Base-by-base conservation (phyloP, 1,140 invertebrate genomes). In the Tetranychus urticae region DNA sequence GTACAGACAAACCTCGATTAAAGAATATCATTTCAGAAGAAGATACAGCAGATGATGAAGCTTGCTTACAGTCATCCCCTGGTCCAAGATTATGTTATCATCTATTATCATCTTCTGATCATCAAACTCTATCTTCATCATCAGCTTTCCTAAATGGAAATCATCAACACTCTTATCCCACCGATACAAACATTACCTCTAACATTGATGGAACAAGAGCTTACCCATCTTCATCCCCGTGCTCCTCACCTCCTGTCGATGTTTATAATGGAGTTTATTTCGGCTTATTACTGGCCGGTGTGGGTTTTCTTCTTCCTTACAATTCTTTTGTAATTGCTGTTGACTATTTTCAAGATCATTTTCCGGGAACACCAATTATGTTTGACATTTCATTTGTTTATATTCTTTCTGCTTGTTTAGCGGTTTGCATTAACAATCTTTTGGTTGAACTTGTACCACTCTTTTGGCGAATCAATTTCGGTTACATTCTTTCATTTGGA, bases 331-430 rank as follows among this genome's bases (percentile, higher is more conserved):
- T 69, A 42, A 66, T 65, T 46, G 65, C 65, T 7, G 66, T 64
- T 7, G 67, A 66, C 61, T 67, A 69, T 59, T 67, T 67, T 59
- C 84, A 89, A 77, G 74, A 75, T 1, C 78, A 82, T 55, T 92
- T 86, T 72, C 85, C 86, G 1, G 79, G 79, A 14, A 81, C 83
- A 0, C 85, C 84, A 0, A 85, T 92, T 59, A 82, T 90, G 64
- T 87, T 90, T 70, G 87, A 91, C 71, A 88, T 92, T 82, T 88
- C 85, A 14, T 78, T 87, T 42, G 84, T 88, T 35, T 91, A 90
- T 70, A 89, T 91, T 63, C 77, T 83, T 12, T 81, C 85, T 62
- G 86, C 87, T 36, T 87, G 89, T 66, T 78, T 84, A 39, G 85
- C 86, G 14, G 87, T 92, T 1, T 74, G 88, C 58, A 77, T 82